A percentile compares a stretch with the other conserved stretches of the same genome.
Evolutionary conservation across 2,113 vertebrate species (phyloP).

Genomic region (Eclectus roratus): DNA sequence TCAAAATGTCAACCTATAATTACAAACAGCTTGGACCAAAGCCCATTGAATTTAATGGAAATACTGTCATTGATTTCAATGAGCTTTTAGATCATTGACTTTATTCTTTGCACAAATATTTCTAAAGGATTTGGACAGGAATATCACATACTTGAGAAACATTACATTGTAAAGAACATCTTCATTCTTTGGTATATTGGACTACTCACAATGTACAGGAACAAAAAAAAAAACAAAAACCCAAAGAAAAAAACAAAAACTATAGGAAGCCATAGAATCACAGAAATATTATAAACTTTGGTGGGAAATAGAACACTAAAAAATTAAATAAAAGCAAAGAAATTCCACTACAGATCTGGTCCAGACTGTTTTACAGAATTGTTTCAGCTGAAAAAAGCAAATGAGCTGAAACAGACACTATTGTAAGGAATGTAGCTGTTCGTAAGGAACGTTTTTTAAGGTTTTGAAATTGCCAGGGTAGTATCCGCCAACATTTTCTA

Average conservation of each 20-base stretch:
- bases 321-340: neutral
- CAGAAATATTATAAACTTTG: neutral
- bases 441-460: neutral
- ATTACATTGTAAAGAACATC: neutral
- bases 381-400: neutral
- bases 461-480: neutral
- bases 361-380: neutral
- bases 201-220: neutral
- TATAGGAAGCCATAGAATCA: neutral
- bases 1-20: constrained; percentile 57
- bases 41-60: constrained; percentile 40
- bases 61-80: constrained; percentile 34
- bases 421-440: neutral
- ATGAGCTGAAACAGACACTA: neutral
- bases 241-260: neutral
- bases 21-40: constrained; percentile 22
- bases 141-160: neutral
- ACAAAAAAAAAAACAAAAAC: neutral
- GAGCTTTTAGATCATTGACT: constrained; percentile 35
- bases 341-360: neutral
- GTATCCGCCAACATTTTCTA: neutral
- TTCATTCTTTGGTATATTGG: neutral
- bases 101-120: neutral
- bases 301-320: neutral
- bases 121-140: neutral